Evolutionary conservation across 2,797 vertebrate genomes (phyloP).

Genomic region (Dendrocincla tyrannina): DNA sequence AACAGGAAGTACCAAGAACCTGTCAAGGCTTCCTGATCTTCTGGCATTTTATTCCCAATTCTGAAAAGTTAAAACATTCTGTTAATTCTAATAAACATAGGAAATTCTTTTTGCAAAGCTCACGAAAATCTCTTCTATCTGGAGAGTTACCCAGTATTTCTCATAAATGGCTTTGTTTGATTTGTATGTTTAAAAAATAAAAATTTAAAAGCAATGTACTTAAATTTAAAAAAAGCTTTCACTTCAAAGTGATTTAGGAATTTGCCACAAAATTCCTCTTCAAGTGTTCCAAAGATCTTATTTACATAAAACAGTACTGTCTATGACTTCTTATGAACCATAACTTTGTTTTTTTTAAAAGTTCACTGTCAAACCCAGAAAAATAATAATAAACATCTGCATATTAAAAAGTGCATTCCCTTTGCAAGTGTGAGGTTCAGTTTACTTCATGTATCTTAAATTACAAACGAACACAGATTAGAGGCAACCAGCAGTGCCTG

Average conservation of each 20-base stretch:
- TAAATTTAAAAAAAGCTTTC: background rate
- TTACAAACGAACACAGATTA: background rate
- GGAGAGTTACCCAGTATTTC: background rate
- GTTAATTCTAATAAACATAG: background rate
- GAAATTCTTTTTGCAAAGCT: background rate
- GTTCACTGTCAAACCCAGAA: background rate
- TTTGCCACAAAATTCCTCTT: background rate
- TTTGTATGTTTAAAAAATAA: background rate
- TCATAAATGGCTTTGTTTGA: constrained; percentile 12
- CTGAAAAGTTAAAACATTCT: background rate
- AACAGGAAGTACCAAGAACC: background rate
- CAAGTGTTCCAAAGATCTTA: background rate
- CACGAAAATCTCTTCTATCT: background rate
- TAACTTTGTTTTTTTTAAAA: background rate
- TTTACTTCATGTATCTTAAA: background rate
- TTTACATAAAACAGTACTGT: constrained; percentile 3
- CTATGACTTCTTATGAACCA: constrained; percentile 7
- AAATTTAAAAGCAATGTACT: background rate
- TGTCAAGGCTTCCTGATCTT: background rate
- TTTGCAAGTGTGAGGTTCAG: background rate
- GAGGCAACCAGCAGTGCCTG: background rate
- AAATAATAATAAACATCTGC: constrained; percentile 44
- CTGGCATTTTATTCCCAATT: background rate
- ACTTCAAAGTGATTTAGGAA: constrained; percentile 17
- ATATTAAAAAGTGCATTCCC: background rate